These are phyloP conservation scores for Stenodema calcarata DNA, from an alignment of 2,888 invertebrate genomes.

Conservation along the genomic window DNA sequence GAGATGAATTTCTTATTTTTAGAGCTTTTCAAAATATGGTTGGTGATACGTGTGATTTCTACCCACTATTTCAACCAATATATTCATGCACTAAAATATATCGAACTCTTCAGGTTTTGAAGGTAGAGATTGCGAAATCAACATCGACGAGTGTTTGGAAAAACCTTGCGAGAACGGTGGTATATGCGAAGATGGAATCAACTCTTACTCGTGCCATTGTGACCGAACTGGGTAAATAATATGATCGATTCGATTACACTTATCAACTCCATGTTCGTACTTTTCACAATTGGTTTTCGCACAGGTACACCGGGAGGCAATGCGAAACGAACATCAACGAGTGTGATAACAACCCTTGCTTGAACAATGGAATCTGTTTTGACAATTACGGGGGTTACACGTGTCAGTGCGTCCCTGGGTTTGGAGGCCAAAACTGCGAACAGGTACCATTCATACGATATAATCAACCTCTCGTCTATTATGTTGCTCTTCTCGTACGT, in stretches of 20 bases:
- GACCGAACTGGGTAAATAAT: constrained; percentile 68
- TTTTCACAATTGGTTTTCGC: not conserved
- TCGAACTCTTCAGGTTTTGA: constrained; percentile 72
- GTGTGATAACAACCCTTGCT: constrained; percentile 73
- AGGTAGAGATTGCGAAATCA: constrained; percentile 84
- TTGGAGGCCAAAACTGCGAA: constrained; percentile 80
- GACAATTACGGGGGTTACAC: constrained; percentile 82
- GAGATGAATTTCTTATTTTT: too few species aligned
- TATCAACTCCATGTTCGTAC: not conserved
- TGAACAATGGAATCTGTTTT: constrained; percentile 78
- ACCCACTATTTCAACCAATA: too few species aligned
- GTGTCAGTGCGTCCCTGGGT: constrained; percentile 81
- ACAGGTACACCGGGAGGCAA: constrained; percentile 61
- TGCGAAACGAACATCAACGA: constrained; percentile 84
- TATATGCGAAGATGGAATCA: constrained; percentile 91
- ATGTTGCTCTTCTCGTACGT: too few species aligned
- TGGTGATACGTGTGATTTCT: too few species aligned
- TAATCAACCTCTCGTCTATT: too few species aligned
- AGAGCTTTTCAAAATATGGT: too few species aligned
- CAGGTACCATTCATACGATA: constrained; percentile 64
- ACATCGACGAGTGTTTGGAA: constrained; percentile 67
- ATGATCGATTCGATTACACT: not conserved
- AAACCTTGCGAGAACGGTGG: constrained; percentile 80
- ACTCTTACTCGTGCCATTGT: constrained; percentile 83
- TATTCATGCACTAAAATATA: too few species aligned